Conservation (phyloP, 2,888 invertebrate species). For the Brachypterus glaber region DNA sequence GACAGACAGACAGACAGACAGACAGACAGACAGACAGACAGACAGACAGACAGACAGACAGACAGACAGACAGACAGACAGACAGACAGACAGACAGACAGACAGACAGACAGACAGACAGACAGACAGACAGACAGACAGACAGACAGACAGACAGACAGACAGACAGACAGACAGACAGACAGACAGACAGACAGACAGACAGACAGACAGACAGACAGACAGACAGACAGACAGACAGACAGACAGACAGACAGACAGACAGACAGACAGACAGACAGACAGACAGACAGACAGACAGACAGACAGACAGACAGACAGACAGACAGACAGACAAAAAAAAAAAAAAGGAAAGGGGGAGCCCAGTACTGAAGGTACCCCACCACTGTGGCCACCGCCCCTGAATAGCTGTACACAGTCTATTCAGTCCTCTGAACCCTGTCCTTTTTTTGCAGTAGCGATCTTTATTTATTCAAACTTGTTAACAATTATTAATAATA, state of each 20-base stretch:
- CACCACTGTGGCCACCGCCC: too few relatives aligned
- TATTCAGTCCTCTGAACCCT: too few relatives aligned
- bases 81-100: slow-evolving; percentile 21
- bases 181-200: slow-evolving; percentile 8
- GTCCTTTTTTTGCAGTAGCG: too few relatives aligned
- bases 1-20: slow-evolving; percentile 22
- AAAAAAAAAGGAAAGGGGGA: too few relatives aligned
- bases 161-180: slow-evolving; percentile 19
- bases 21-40: slow-evolving; percentile 22
- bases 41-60: slow-evolving; percentile 23
- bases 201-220: slow-evolving; percentile 2
- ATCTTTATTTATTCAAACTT: too few relatives aligned
- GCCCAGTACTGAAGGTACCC: too few relatives aligned
- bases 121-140: slow-evolving; percentile 22
- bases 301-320: slow-evolving; percentile 2
- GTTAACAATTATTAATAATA: too few relatives aligned
- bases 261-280: slow-evolving; percentile 2
- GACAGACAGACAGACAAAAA: slow-evolving; percentile 2
- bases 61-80: slow-evolving; percentile 21
- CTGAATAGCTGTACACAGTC: too few relatives aligned
- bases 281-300: slow-evolving; percentile 2
- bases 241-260: slow-evolving; percentile 2
- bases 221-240: slow-evolving; percentile 2
- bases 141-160: slow-evolving; percentile 22
- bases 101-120: slow-evolving; percentile 22